phyloP scores from a whole-genome alignment of 2,888 invertebrate genomes.

The Ectemnius cavifrons region DNA sequence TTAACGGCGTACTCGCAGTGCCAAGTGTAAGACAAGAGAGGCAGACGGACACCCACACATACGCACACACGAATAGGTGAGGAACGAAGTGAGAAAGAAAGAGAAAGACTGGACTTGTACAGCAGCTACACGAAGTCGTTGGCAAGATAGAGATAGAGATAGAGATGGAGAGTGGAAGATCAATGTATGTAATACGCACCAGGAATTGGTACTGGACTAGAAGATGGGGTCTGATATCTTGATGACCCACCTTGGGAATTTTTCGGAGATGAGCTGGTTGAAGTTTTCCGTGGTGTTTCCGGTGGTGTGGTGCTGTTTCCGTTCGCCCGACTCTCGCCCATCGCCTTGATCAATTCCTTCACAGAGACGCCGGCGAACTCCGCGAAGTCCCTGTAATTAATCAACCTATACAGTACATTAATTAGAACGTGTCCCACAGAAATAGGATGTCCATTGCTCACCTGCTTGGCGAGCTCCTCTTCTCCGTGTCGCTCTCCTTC shows the following conservation, averaged over 20 bases:
- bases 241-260: slow-evolving; percentile 78
- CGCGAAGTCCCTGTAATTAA: slow-evolving; percentile 77
- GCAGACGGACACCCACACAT: too few species aligned
- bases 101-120: slow-evolving; percentile 27
- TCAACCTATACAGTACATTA: slow-evolving; percentile 25
- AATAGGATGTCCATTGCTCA: slow-evolving; percentile 34
- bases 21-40: slow-evolving; percentile 50
- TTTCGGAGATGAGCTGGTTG: slow-evolving; percentile 79
- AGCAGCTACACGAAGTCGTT: slow-evolving; percentile 12
- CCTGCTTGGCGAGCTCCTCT: slow-evolving; percentile 74
- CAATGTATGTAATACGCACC: slow-evolving; percentile 74
- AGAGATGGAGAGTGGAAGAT: too few species aligned
- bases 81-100: slow-evolving; percentile 28
- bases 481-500: slow-evolving; percentile 64
- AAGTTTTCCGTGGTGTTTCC: slow-evolving; percentile 81
- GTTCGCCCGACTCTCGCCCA: slow-evolving; percentile 88
- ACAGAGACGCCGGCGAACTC: slow-evolving; percentile 84
- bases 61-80: slow-evolving; percentile 44
- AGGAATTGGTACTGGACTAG: slow-evolving; percentile 82
- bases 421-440: background rate
- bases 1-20: slow-evolving; percentile 53
- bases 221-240: slow-evolving; percentile 80
- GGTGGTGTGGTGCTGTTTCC: slow-evolving; percentile 88
- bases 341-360: slow-evolving; percentile 86
- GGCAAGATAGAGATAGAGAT: background rate